Base-by-base conservation (phyloP, 2,888 invertebrate species). In the Ophion ventricosus region DNA sequence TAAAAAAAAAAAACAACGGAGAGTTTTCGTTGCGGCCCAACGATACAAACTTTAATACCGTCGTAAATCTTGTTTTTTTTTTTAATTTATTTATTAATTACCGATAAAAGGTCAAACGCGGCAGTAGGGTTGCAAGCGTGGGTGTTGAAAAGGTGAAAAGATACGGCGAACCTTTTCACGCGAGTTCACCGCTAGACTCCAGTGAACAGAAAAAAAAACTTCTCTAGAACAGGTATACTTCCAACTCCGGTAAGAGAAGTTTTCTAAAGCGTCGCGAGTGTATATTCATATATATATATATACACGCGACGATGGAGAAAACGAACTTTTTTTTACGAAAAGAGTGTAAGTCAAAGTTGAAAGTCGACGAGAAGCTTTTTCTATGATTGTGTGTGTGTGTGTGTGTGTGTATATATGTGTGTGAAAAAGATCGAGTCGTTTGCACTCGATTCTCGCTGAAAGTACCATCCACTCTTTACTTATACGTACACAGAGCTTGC, bases 291-390 rank as follows among this genome's bases (percentile, higher is more conserved):
- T n/a, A n/a, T 76, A 20, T 63, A 61, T 20, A 35, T n/a, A 29
- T 54, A 70, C 14, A 57, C n/a, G 25, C 26, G 57, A 40, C 23
- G 70, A 66, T 75, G 35, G 63, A 59, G 72, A 76, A 75, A 75
- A 77, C 49, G 82, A 54, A 85, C 82, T 75, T 85, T 85, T 81
- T 83, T 83, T 79, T 77, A 43, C 72, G 25, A 69, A 79, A 79
- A 73, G 75, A 82, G 67, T 80, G 82, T 74, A 80, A 85, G 82
- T 85, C 85, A 74, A 85, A 85, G 85, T 82, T 85, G 63, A 72
- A 78, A 80, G 74, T 57, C 57, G 74, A 70, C 70, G 78, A 25
- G 59, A 72, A 75, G 29, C 70, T 70, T 26, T 56, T 25, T 61
- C 17, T 23, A n/a, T 63, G 61, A 17, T 26, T 64, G 70, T 64